Percentiles rank a stretch among this genome's conserved stretches.
phyloP scores from a whole-genome alignment of 1,140 invertebrate species.

The Calosoma granatense region DNA sequence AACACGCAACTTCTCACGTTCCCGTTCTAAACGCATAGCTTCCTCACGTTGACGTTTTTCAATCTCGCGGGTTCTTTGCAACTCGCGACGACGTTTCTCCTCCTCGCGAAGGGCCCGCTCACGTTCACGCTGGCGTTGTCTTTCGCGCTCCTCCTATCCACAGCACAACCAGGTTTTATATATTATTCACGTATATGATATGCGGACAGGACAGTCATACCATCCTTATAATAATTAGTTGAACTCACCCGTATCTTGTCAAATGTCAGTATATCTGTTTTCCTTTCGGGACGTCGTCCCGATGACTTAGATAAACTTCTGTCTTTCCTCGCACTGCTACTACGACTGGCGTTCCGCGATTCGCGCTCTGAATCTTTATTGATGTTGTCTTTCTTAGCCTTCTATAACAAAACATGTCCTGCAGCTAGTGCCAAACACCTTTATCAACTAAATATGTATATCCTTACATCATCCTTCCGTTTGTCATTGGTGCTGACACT shows the following conservation, averaged over 20 bases:
- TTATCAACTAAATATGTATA: background rate
- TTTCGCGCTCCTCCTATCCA: slow-evolving; percentile 54
- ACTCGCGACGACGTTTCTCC: slow-evolving; percentile 60
- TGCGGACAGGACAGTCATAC: background rate
- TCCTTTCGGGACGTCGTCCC: background rate
- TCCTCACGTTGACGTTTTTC: slow-evolving; percentile 71
- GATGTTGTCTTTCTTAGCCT: background rate
- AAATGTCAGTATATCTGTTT: background rate
- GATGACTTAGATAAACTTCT: background rate
- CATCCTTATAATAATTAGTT: too few relatives aligned
- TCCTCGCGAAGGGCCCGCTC: slow-evolving; percentile 69
- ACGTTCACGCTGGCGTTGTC: slow-evolving; percentile 62
- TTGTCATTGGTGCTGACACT: background rate
- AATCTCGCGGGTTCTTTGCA: slow-evolving; percentile 59
- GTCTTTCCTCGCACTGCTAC: background rate
- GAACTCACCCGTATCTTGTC: slow-evolving; percentile 1
- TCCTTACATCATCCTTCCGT: background rate
- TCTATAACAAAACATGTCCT: background rate
- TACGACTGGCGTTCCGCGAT: background rate
- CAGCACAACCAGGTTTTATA: background rate
- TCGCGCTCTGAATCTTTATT: background rate
- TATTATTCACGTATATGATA: background rate
- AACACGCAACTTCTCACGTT: slow-evolving; percentile 60
- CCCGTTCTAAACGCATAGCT: slow-evolving; percentile 64
- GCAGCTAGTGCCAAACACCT: background rate